Conservation (phyloP, 2,113 vertebrate genomes). For the Mesoclemmys tuberculata region DNA sequence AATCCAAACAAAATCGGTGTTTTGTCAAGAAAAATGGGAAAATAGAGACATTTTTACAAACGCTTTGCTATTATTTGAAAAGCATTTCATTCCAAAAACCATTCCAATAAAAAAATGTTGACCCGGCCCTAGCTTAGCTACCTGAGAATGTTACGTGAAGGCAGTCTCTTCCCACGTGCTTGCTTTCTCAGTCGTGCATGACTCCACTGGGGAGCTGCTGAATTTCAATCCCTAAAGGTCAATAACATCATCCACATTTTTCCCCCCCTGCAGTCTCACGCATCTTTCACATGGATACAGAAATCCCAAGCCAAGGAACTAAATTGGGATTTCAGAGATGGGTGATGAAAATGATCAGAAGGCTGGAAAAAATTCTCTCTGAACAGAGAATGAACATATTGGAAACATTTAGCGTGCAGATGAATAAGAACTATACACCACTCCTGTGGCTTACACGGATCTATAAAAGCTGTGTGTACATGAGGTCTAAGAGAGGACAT, state of each 20-base stretch:
- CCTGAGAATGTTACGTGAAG: not conserved
- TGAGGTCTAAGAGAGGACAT: not conserved
- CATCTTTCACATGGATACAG: not conserved
- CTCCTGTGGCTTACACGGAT: not conserved
- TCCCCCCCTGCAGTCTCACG: not conserved
- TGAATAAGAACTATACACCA: not conserved
- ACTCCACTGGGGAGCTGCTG: slow-evolving; percentile 1
- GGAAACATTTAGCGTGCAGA: not conserved
- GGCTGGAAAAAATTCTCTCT: not conserved
- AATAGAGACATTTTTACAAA: not conserved
- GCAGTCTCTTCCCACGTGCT: not conserved
- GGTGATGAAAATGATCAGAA: not conserved
- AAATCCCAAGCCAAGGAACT: not conserved
- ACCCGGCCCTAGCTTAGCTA: not conserved
- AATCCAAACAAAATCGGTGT: not conserved
- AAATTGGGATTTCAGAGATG: slow-evolving; percentile 9
- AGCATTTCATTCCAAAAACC: not conserved
- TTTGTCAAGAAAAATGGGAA: not conserved
- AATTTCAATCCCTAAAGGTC: slow-evolving; percentile 56
- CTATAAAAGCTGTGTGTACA: not conserved
- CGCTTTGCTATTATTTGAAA: not conserved
- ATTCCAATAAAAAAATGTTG: not conserved
- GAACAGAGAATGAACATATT: not conserved
- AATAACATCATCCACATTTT: not conserved
- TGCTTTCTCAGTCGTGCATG: not conserved